Evolutionary conservation across 2,888 invertebrate genomes (phyloP).

Genomic region (Tenthredo mesomela): DNA sequence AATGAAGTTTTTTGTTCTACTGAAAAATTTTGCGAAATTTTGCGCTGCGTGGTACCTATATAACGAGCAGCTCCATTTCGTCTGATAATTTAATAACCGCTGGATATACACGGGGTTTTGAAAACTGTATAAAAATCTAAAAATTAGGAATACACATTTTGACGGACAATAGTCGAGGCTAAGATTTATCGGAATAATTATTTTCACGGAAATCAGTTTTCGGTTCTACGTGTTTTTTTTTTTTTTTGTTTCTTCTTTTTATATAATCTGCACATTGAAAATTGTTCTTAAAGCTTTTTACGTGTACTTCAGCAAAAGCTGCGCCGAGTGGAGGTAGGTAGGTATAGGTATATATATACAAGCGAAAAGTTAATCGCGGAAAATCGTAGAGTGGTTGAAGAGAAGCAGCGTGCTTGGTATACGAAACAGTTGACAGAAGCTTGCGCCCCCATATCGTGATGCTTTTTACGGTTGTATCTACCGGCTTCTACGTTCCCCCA

Average conservation of each 20-base stretch:
- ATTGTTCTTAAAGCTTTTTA: too few relatives aligned
- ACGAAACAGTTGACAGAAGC: constrained; percentile 33
- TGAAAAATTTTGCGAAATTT: background rate
- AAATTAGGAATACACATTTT: background rate
- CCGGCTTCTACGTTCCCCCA: background rate
- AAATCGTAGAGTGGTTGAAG: constrained; percentile 6
- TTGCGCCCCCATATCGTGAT: constrained; percentile 9
- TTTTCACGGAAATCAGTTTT: background rate
- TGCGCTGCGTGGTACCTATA: background rate
- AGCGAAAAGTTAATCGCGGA: constrained; percentile 10
- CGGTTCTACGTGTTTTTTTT: background rate
- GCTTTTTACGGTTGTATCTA: constrained; percentile 14
- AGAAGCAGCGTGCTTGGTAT: constrained; percentile 8
- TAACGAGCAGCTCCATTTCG: background rate
- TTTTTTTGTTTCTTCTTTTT: too few relatives aligned
- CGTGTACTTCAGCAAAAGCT: too few relatives aligned
- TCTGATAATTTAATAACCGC: background rate
- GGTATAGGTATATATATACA: too few relatives aligned
- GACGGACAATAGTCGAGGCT: background rate
- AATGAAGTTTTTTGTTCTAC: background rate
- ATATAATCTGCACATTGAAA: too few relatives aligned
- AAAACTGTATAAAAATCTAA: background rate
- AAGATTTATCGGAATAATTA: background rate
- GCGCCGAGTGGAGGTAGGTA: too few relatives aligned
- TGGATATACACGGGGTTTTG: background rate